Evolutionary conservation across 1,140 invertebrate species (phyloP), one percentile per base, ranked within the genome.

Genomic region (Nautilus pompilius): DNA sequence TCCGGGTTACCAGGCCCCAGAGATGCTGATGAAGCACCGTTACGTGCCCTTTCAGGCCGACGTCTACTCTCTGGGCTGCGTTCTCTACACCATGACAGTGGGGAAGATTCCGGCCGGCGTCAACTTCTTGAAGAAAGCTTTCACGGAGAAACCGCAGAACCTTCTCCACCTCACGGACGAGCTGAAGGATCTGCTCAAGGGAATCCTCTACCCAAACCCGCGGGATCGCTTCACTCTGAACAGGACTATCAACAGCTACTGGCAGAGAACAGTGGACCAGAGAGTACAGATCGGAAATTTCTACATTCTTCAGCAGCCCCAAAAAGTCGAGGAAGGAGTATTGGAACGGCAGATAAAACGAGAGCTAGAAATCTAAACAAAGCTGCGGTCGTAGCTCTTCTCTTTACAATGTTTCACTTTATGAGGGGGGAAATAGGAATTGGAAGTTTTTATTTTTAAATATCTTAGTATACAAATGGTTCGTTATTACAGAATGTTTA

Each of bases 61-160:
- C 58, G 57, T 79, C 29, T 79, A 71, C 69, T 63, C 73, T 8
- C 69, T 79, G 33, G 77, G 75, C 5, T 62, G 68, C 45, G 61
- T 71, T 20, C 66, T 77, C 13, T 77, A 73, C 64, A 57, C 58
- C 33, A 74, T 76, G 71, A 66, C 68, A 26, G 68, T 72, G 22
- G 74, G 75, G n/a, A 58, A 62, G 56, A 60, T 74, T 1, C 77
- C 75, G 3, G 72, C 72, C 58, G 75, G 72, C n/a, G 60, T 60
- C 8, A 61, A 66, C 22, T 57, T 66, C 15, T 56, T 74, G 30
- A 63, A 66, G 24, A 51, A 65, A 33, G 56, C 64, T 0, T 60
- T 68, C 24, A 67, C 66, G 46, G 62, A 59, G n/a, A 28, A 74
- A 56, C 46, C 36, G 45, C 30, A 56, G 4, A 54, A 58, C 6